Base-by-base conservation (phyloP, 1,140 invertebrate genomes). In the Calosoma granatense region DNA sequence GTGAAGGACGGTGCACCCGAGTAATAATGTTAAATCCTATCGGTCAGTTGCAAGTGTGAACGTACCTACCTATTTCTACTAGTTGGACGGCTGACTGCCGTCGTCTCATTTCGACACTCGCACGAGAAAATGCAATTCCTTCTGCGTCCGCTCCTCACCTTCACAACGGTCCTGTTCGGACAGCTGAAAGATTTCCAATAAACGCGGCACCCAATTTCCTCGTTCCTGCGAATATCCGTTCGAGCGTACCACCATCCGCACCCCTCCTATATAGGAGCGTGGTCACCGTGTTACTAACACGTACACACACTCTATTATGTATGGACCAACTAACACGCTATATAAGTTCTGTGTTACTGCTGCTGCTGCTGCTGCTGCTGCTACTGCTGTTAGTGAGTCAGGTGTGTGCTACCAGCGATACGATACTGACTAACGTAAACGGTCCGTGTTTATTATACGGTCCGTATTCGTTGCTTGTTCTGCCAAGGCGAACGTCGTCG, bases 121-220 rank as follows among this genome's bases (percentile, higher is more conserved):
- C 56, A 17, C 3, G 51, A 30, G 61, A 59, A 63, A 63, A 63
- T 61, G 61, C 61, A 63, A 63, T 63, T 63, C 57, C 56, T 60
- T 54, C 21, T 43, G 57, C 61, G 59, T 59, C 59, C 59, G 22
- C 9, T 59, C 59, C 61, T 61, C 61, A 63, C 63, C 61, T 63
- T 58, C 59, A 60, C 60, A 47, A 47, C 41, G 58, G 39, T 55
- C 53, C n/a, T n/a, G 59, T 61, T 68, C 63, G 68, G 68, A 70
- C 68, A 70, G 67, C 65, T 68, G 68, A 70, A 68, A 70, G 68
- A 70, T 70, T 70, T 70, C 68, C 68, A 70, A 70, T 70, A 70
- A 68, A 69, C 66, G 66, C 62, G 65, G 64, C 60, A 70, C 63
- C 68, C 68, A 70, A 70, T 70, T 70, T 70, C 65, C 68, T 65